Evolutionary conservation across 2,888 invertebrate genomes (phyloP), one percentile per base, ranked within the genome.

Genomic region (Blomia tropicalis): DNA sequence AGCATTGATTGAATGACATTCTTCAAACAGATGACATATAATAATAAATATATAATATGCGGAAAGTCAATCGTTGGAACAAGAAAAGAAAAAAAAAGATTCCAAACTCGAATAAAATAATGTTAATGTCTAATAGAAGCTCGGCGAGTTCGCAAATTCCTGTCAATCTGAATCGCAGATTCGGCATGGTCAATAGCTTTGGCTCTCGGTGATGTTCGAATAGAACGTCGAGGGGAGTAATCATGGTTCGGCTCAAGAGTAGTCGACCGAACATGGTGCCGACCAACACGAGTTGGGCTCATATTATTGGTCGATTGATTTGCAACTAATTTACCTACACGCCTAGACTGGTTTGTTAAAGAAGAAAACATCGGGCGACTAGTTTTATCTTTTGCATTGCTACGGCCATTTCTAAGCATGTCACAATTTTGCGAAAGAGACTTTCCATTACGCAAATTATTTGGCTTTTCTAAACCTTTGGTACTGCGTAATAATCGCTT

Each of bases 271-370:
- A 14, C n/a, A 14, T 7, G n/a, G 7, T 47, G 51, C n/a, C 51
- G 51, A 47, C 27, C n/a, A n/a, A 47, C 51, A 47, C 51, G 51
- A 47, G 22, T 14, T 14, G 51, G 22, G n/a, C n/a, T n/a, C n/a
- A n/a, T n/a, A n/a, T n/a, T n/a, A n/a, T n/a, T n/a, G n/a, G n/a
- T n/a, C n/a, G n/a, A 41, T 41, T 41, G 41, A 41, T 41, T n/a
- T 41, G 41, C 41, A 41, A 41, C 41, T 14, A 41, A 14, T 41
- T 41, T 41, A n/a, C n/a, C n/a, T n/a, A n/a, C n/a, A n/a, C n/a
- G n/a, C 17, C 36, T 36, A 36, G 36, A 36, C 7, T 17, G 36
- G 36, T 36, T 7, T 7, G 36, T 17, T 36, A 17, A 36, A 36
- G 36, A 36, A 36, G 36, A 7, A 11, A 36, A 36, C 36, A 36